phyloP scores from a whole-genome alignment of 2,797 vertebrate species.

The Ibycter americanus region DNA sequence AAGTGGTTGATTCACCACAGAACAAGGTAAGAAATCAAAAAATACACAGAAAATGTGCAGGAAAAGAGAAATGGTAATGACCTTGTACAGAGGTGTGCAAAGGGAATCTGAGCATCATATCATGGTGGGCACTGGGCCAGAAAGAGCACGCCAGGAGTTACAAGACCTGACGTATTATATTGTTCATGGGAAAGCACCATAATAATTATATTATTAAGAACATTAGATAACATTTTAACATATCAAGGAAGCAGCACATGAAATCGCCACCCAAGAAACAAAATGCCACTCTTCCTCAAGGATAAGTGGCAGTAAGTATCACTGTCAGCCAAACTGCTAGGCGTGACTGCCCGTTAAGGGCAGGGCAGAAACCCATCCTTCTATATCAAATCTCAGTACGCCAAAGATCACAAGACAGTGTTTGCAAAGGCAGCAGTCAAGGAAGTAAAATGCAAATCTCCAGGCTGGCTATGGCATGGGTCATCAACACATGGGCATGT shows the following conservation, averaged over 20 bases:
- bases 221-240: not conserved
- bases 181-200: not conserved
- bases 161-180: fast-evolving
- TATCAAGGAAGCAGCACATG: not conserved
- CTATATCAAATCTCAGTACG: not conserved
- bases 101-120: not conserved
- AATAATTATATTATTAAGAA: not conserved
- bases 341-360: not conserved
- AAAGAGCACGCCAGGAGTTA: not conserved
- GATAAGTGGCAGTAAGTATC: not conserved
- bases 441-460: not conserved
- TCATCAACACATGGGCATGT: not conserved
- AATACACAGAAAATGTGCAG: not conserved
- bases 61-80: not conserved
- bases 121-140: not conserved
- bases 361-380: not conserved
- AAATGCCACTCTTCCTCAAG: not conserved
- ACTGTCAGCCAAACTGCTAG: not conserved
- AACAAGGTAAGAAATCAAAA: not conserved
- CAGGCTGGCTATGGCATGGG: not conserved
- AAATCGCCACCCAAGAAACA: not conserved
- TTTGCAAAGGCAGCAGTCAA: not conserved
- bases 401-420: not conserved
- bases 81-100: not conserved
- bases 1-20: not conserved